phyloP scores from a whole-genome alignment of 2,888 invertebrate species.

The Calliopum simillimum region DNA sequence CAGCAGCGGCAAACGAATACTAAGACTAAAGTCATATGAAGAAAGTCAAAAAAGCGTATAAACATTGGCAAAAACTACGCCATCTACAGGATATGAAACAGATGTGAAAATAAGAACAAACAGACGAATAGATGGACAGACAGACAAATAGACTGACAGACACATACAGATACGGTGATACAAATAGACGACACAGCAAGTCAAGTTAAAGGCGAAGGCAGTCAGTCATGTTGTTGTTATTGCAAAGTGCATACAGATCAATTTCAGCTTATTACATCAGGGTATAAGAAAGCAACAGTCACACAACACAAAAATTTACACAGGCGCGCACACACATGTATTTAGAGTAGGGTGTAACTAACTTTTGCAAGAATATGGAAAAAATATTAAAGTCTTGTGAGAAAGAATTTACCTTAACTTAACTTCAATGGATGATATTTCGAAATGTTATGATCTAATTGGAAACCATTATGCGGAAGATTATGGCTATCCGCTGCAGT shows the following conservation, averaged over 20 bases:
- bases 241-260: constrained; percentile 33
- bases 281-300: constrained; percentile 25
- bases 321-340: constrained; percentile 1
- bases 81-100: constrained; percentile 2
- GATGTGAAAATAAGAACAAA: neutral
- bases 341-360: too few relatives aligned
- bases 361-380: too few relatives aligned
- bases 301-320: constrained; percentile 20
- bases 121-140: neutral
- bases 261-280: constrained; percentile 42
- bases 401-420: too few relatives aligned
- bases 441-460: too few relatives aligned
- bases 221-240: constrained; percentile 15
- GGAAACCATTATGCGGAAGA: too few relatives aligned
- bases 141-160: too few relatives aligned
- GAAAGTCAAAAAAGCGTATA: constrained; percentile 24
- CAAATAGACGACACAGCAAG: neutral
- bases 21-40: neutral
- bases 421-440: too few relatives aligned
- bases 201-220: neutral
- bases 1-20: too few relatives aligned
- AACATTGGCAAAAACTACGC: neutral
- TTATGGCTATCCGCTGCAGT: too few relatives aligned
- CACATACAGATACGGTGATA: neutral
- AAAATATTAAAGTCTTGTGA: too few relatives aligned